Evolutionary conservation across 2,113 vertebrate species (phyloP), one percentile per base, ranked within the genome.

Genomic region (Cygnus atratus): DNA sequence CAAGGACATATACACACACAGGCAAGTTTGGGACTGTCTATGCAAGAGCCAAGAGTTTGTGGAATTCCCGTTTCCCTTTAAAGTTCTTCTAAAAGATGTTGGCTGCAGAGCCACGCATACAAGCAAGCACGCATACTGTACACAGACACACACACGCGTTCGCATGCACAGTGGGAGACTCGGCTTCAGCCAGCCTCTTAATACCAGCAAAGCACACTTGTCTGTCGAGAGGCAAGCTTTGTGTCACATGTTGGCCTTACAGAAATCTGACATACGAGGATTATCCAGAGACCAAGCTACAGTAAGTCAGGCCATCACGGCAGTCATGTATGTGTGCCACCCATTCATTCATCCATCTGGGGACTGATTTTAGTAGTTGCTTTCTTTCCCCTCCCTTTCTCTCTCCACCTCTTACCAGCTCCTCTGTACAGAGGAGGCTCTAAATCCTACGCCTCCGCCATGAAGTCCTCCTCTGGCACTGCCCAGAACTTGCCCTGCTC

Each of bases 161-260:
- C 55, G 71, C 41, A 50, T 16, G 86, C 94, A 31, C 90, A n/a
- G 85, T 31, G 78, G 81, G 83, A 93, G 72, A 88, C 76, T 44
- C 55, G 93, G 94, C 96, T 91, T 71, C 58, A 66, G 94, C 87
- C 95, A 93, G 97, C 94, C 97, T 88, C 97, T 95, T 97, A 97
- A 98, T 91, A 87, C 88, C 94, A 96, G 97, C 96, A 96, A 88
- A 97, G 97, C 96, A 95, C 97, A 78, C 97, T 96, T 91, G 96
- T 97, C 92, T 87, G 95, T n/a, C 48, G 97, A 92, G 96, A 97
- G 95, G 96, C 94, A 68, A 91, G 98, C 98, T 93, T 71, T 78
- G 96, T 96, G 98, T 98, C 98, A 98, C 98, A 97, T 98, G 98
- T 59, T 90, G 95, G 97, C 97, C 97, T 97, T 61, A 97, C 92